Conservation (phyloP, 2,888 invertebrate genomes). For the Rotaria sp. region DNA sequence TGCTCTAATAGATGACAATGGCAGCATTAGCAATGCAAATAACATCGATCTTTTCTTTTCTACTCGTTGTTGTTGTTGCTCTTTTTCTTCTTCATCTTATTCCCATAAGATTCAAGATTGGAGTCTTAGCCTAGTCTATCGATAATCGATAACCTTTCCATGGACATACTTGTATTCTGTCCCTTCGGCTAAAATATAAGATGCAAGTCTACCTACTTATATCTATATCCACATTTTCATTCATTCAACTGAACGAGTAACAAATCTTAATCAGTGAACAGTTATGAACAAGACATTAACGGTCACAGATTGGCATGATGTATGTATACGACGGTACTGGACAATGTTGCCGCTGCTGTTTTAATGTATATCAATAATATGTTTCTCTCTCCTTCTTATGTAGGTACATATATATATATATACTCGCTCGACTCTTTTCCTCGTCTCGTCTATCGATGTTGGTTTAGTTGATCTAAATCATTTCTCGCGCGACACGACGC, state of each 20-base stretch:
- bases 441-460: constrained; percentile 1
- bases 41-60: neutral
- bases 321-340: neutral
- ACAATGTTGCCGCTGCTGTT: neutral
- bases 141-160: neutral
- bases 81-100: neutral
- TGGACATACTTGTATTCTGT: neutral
- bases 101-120: neutral
- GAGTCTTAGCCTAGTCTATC: neutral
- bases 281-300: neutral
- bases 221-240: neutral
- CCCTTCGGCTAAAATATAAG: neutral
- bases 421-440: neutral
- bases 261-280: neutral
- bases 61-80: neutral
- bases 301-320: neutral
- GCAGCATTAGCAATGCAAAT: neutral
- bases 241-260: neutral
- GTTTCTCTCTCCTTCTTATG: neutral
- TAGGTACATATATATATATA: neutral
- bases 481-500: neutral
- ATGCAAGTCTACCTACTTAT: neutral
- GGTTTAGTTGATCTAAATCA: constrained; percentile 14
- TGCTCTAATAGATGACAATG: neutral
- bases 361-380: neutral